phyloP scores from a whole-genome alignment of 2,113 vertebrate species.

The Archocentrus centrarchus region DNA sequence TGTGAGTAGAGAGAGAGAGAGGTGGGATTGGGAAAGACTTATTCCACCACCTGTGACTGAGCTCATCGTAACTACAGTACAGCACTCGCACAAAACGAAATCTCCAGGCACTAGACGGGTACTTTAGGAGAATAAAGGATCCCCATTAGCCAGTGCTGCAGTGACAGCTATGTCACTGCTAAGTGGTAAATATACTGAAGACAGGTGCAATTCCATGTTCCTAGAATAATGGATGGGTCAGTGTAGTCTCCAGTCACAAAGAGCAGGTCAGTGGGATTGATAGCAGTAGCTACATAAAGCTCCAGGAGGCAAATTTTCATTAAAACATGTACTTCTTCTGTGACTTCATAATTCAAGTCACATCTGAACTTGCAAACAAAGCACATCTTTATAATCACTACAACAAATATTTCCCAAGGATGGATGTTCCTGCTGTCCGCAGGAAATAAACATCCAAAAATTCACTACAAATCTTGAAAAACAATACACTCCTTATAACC shows the following conservation, averaged over 20 bases:
- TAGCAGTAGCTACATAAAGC: background rate
- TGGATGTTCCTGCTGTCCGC: background rate
- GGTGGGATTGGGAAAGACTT: background rate
- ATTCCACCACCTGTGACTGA: slow-evolving; percentile 40
- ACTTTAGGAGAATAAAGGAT: background rate
- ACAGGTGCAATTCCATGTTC: background rate
- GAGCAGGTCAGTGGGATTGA: background rate
- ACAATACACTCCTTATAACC: background rate
- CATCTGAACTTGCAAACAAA: background rate
- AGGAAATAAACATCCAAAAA: background rate
- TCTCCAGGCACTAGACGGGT: background rate
- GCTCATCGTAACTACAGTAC: slow-evolving; percentile 4
- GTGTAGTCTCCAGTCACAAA: too few species aligned
- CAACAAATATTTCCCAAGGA: background rate
- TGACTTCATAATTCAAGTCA: background rate
- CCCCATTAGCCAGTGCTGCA: too few species aligned
- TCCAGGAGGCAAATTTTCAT: background rate
- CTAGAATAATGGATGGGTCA: background rate
- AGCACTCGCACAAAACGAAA: slow-evolving; percentile 1
- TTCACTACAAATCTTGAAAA: background rate
- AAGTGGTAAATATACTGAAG: background rate
- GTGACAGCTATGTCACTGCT: background rate
- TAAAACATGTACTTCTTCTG: background rate
- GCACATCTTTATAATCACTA: background rate
- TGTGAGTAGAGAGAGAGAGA: background rate